Evolutionary conservation across 2,888 invertebrate genomes (phyloP).

Genomic region (Agrenia bidenticulata): DNA sequence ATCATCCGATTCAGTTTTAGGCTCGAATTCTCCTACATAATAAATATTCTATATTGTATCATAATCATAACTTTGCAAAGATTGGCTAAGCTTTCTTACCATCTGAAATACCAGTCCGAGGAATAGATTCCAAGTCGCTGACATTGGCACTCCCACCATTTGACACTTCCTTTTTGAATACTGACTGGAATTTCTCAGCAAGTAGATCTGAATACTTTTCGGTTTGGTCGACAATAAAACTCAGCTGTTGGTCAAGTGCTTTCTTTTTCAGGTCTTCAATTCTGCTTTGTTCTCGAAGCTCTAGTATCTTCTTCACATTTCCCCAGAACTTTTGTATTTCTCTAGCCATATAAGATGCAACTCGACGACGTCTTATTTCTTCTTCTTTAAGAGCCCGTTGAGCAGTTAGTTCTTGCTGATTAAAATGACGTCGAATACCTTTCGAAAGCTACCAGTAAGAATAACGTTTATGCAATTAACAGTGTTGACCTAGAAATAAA

Average conservation of each 20-base stretch:
- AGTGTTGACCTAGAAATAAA: too few species aligned
- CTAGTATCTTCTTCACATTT: slow-evolving; percentile 94
- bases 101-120: neutral
- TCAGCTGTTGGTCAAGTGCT: slow-evolving; percentile 92
- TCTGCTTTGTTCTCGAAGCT: slow-evolving; percentile 87
- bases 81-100: neutral
- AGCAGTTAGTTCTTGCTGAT: slow-evolving; percentile 58
- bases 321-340: slow-evolving; percentile 93
- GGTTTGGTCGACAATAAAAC: slow-evolving; percentile 97
- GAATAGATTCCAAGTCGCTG: neutral
- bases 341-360: slow-evolving; percentile 87
- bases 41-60: neutral
- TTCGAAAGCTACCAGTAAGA: slow-evolving; percentile 68
- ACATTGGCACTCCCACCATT: neutral
- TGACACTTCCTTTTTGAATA: neutral
- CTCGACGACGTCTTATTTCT: slow-evolving; percentile 77
- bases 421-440: slow-evolving; percentile 84
- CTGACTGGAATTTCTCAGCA: slow-evolving; percentile 68
- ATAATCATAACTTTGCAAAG: neutral
- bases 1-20: slow-evolving; percentile 76
- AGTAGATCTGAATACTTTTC: slow-evolving; percentile 92
- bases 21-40: slow-evolving; percentile 77
- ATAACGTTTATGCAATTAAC: neutral
- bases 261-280: slow-evolving; percentile 92
- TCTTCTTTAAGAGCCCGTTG: slow-evolving; percentile 90